Percentiles rank a stretch among this genome's conserved stretches.
These are phyloP conservation scores for Incurvaria masculella DNA, from an alignment of 2,888 invertebrate genomes.

Conservation along the genomic window DNA sequence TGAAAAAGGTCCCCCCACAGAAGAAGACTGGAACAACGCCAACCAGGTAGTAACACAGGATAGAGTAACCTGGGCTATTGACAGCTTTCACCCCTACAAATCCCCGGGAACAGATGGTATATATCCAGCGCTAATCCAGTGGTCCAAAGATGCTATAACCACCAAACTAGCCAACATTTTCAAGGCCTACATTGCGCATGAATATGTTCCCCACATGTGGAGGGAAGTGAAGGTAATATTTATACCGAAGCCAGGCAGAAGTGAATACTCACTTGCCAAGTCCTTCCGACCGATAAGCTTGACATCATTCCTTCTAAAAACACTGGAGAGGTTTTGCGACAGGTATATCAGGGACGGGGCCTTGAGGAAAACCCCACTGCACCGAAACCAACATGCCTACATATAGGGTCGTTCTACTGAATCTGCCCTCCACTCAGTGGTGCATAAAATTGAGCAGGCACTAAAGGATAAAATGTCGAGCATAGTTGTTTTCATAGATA, in stretches of 20 bases:
- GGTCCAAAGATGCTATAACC: not conserved
- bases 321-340: conserved; percentile 16
- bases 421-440: not conserved
- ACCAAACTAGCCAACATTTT: not conserved
- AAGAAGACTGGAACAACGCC: not conserved
- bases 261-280: conserved; percentile 10
- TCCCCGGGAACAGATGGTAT: not conserved
- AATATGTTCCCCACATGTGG: conserved; percentile 3
- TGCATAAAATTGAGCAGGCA: not conserved
- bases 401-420: conserved; percentile 13
- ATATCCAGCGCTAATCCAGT: not conserved
- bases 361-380: conserved; percentile 2
- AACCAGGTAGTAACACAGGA: not conserved
- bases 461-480: not conserved
- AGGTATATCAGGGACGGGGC: conserved; percentile 10
- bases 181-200: not conserved
- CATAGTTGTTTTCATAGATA: not conserved
- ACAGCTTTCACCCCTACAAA: not conserved
- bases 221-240: conserved; percentile 7
- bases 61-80: not conserved
- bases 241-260: conserved; percentile 14
- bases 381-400: conserved; percentile 16
- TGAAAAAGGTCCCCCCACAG: not conserved
- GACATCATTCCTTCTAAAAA: conserved; percentile 16
- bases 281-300: conserved; percentile 16